A percentile compares a stretch with the other conserved stretches of the same genome.
These are phyloP conservation scores for Epiblema foenella DNA, from an alignment of 2,888 invertebrate species.

Conservation along the genomic window DNA sequence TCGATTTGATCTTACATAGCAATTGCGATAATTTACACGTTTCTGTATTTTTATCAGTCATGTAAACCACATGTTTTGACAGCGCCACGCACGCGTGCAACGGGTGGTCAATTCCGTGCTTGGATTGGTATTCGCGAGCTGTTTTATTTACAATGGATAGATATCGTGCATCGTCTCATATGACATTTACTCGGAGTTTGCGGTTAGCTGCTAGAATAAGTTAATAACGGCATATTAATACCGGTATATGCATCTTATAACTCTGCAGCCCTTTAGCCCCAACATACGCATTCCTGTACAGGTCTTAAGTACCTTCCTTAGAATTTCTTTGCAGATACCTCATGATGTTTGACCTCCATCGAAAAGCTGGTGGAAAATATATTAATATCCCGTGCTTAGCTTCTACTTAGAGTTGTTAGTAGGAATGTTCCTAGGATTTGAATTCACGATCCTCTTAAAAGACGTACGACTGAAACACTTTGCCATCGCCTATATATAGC, in stretches of 20 bases:
- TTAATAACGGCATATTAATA: constrained; percentile 16
- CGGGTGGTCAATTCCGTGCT: neutral
- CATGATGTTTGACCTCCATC: neutral
- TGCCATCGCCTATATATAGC: too few relatives aligned
- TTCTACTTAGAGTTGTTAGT: neutral
- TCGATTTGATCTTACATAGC: too few relatives aligned
- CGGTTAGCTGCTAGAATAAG: constrained; percentile 15
- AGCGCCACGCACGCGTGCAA: neutral
- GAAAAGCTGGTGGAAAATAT: neutral
- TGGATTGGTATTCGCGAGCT: constrained; percentile 18
- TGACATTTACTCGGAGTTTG: constrained; percentile 35
- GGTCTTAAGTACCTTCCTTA: too few relatives aligned
- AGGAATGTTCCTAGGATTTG: too few relatives aligned
- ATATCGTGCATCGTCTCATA: constrained; percentile 18
- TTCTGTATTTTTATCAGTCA: too few relatives aligned
- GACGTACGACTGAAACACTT: too few relatives aligned
- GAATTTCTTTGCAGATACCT: neutral
- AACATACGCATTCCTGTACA: neutral
- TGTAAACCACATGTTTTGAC: constrained; percentile 1
- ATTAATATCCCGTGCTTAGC: neutral
- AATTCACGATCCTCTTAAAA: too few relatives aligned
- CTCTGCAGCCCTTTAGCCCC: neutral
- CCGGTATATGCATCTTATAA: constrained; percentile 2
- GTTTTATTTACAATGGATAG: constrained; percentile 27
- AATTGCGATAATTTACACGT: too few relatives aligned